These are phyloP conservation scores for Magallana ariakensis DNA, from an alignment of 1,140 invertebrate species.

Conservation along the genomic window DNA sequence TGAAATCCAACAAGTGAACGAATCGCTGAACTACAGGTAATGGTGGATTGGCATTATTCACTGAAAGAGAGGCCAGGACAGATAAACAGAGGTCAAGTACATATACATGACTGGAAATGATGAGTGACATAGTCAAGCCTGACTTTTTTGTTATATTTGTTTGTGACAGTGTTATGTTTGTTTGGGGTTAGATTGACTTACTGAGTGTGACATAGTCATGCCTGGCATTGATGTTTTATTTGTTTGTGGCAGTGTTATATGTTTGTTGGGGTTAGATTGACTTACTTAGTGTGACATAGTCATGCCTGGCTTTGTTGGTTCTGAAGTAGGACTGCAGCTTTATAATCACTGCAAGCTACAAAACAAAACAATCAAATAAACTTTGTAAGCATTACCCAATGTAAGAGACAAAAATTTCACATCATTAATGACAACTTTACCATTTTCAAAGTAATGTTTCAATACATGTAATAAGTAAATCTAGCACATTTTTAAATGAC, in stretches of 20 bases:
- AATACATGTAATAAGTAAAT: too few species aligned
- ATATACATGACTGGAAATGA: not conserved
- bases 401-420: too few species aligned
- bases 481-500: too few species aligned
- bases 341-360: slow-evolving; percentile 73
- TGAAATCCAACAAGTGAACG: slow-evolving; percentile 86
- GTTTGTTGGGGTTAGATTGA: slow-evolving; percentile 39
- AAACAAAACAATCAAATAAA: not conserved
- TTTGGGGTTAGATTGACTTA: not conserved
- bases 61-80: slow-evolving; percentile 68
- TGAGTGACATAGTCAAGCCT: not conserved
- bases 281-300: slow-evolving; percentile 79
- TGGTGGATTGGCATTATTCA: slow-evolving; percentile 85
- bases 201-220: slow-evolving; percentile 25
- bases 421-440: too few species aligned
- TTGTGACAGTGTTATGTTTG: too few species aligned
- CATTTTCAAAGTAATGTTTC: too few species aligned
- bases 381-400: not conserved
- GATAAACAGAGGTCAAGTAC: not conserved
- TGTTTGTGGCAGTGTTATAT: not conserved
- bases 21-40: slow-evolving; percentile 87
- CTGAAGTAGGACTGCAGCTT: slow-evolving; percentile 80
- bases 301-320: slow-evolving; percentile 77
- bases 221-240: not conserved
- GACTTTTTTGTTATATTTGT: not conserved